phyloP scores from a whole-genome alignment of 2,113 vertebrate genomes.

The Mus pahari region DNA sequence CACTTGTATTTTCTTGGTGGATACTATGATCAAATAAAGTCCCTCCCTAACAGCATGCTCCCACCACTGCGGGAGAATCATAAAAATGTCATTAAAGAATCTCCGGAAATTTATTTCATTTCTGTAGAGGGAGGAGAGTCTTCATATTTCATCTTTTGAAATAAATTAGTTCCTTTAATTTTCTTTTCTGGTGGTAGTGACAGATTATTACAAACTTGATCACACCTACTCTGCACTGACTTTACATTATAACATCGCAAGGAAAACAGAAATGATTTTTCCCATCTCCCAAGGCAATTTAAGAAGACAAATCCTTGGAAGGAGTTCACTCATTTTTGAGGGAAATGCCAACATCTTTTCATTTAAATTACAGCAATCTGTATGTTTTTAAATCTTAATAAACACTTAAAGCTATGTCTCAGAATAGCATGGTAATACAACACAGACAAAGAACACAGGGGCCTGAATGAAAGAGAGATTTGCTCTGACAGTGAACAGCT shows the following conservation, averaged over 20 bases:
- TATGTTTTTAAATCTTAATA: constrained; percentile 65
- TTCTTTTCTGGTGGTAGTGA: constrained; percentile 53
- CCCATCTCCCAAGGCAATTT: background rate
- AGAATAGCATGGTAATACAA: constrained; percentile 46
- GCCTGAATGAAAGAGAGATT: background rate
- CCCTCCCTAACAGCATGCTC: background rate
- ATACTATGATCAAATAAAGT: background rate
- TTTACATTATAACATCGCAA: constrained; percentile 54
- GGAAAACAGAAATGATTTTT: constrained; percentile 22
- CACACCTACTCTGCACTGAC: constrained; percentile 28
- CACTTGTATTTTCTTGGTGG: background rate
- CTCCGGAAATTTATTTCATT: constrained; percentile 8
- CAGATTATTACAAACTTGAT: constrained; percentile 63
- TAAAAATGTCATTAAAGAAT: constrained; percentile 8
- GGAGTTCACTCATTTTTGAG: constrained; percentile 47
- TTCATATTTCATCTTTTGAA: constrained; percentile 50
- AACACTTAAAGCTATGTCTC: constrained; percentile 40
- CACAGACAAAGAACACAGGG: background rate
- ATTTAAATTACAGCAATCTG: constrained; percentile 39
- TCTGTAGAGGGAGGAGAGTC: background rate
- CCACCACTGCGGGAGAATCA: background rate
- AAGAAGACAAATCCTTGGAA: constrained; percentile 51
- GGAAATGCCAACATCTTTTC: constrained; percentile 46
- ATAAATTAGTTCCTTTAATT: constrained; percentile 72
- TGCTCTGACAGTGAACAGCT: background rate